Percentiles rank a stretch among this genome's conserved stretches.
These are phyloP conservation scores for Poeciliopsis prolifica DNA, from an alignment of 2,113 vertebrate genomes.

Conservation along the genomic window DNA sequence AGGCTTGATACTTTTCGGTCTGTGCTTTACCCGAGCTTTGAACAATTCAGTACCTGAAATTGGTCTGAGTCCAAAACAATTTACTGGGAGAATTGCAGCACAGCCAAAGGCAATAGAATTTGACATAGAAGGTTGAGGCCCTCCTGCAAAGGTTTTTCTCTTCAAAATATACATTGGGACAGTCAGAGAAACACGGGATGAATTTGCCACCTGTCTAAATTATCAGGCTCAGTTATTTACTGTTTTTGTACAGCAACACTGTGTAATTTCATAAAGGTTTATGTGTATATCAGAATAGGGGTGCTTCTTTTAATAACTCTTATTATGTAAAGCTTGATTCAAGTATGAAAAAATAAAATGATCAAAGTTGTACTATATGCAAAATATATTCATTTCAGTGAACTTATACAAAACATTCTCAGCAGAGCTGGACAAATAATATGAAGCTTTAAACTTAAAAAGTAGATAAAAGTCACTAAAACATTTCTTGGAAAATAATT, in stretches of 20 bases:
- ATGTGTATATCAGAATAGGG: no score
- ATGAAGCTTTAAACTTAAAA: no score
- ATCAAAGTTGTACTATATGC: neutral
- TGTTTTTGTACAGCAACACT: slow-evolving; percentile 4
- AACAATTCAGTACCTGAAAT: slow-evolving; percentile 53
- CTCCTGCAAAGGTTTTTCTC: slow-evolving; percentile 32
- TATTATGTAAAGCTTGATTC: neutral
- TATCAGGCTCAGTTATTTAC: slow-evolving; percentile 1
- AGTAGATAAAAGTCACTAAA: no score
- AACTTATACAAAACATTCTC: neutral
- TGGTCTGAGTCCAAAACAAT: slow-evolving; percentile 61
- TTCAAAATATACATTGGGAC: slow-evolving; percentile 27
- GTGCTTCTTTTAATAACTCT: no score
- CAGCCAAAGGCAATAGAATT: slow-evolving; percentile 53
- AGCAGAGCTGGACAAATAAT: neutral
- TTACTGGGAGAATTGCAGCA: slow-evolving; percentile 41
- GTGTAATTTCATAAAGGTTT: neutral
- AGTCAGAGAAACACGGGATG: neutral
- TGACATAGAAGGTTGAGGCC: slow-evolving; percentile 48
- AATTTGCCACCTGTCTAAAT: slow-evolving; percentile 17
- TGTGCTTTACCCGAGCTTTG: slow-evolving; percentile 27
- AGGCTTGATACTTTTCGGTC: slow-evolving; percentile 42
- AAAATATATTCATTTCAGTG: neutral
- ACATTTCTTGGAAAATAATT: neutral
- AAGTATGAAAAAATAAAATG: neutral